Evolutionary conservation across 2,113 vertebrate species (phyloP).

Genomic region (Menura novaehollandiae): DNA sequence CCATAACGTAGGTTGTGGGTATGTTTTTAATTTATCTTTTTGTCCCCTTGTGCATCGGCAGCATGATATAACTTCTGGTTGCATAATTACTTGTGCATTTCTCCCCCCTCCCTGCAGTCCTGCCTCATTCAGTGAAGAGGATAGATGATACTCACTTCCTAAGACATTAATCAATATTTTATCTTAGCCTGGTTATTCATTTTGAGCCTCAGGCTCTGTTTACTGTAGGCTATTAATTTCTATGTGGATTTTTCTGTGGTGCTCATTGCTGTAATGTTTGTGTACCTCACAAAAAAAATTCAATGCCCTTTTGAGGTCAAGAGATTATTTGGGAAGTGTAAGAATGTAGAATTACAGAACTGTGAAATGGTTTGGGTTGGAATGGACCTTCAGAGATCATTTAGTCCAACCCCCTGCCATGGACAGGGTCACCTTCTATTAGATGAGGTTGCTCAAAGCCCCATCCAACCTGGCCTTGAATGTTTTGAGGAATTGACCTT

Average conservation of each 20-base stretch:
- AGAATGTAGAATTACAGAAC: background rate
- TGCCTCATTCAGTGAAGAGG: background rate
- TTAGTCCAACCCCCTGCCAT: background rate
- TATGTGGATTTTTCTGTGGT: background rate
- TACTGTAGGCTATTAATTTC: background rate
- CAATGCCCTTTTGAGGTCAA: background rate
- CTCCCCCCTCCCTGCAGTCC: accelerated
- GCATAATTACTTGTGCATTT: background rate
- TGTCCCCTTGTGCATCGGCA: background rate
- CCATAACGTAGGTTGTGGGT: background rate
- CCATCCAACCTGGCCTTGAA: accelerated
- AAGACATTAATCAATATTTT: background rate
- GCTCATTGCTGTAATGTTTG: background rate
- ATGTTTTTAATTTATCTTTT: background rate
- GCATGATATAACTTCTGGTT: background rate
- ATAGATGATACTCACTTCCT: background rate
- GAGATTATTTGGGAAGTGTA: background rate
- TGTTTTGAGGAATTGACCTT: background rate
- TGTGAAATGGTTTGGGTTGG: background rate
- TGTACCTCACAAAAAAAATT: background rate
- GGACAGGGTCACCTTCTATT: background rate
- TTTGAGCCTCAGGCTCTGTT: background rate
- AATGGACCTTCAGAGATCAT: background rate
- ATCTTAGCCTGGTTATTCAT: background rate
- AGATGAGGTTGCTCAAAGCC: background rate